These are phyloP conservation scores for Polypedilum vanderplanki DNA, from an alignment of 1,140 invertebrate genomes.

Conservation along the genomic window DNA sequence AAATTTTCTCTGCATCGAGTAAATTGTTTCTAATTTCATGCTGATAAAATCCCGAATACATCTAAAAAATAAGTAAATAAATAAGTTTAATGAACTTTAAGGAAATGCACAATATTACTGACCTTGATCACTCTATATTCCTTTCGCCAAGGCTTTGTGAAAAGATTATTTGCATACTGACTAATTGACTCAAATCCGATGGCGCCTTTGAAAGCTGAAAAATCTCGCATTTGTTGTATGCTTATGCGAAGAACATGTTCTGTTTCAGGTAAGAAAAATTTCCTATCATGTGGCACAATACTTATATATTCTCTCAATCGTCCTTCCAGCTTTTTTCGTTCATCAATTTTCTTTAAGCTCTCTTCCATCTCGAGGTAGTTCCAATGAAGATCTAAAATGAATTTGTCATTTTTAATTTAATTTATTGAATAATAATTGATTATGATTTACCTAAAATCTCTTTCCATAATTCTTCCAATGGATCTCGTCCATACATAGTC, in stretches of 20 bases:
- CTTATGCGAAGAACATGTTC: constrained; percentile 65
- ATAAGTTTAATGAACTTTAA: constrained; percentile 4
- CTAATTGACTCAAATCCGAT: constrained; percentile 76
- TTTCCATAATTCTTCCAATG: constrained; percentile 55
- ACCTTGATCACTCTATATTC: constrained; percentile 76
- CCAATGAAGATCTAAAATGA: constrained; percentile 55
- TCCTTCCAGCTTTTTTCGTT: constrained; percentile 69
- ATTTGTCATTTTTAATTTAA: no score
- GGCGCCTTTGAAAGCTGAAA: constrained; percentile 70
- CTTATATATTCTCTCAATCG: constrained; percentile 69
- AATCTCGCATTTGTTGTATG: constrained; percentile 58
- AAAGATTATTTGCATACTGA: constrained; percentile 74
- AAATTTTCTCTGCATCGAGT: constrained; percentile 63
- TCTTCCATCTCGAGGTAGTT: constrained; percentile 69
- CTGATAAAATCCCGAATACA: constrained; percentile 78
- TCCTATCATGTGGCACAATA: constrained; percentile 67
- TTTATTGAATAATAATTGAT: no score
- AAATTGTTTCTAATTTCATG: constrained; percentile 76
- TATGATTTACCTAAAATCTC: constrained; percentile 46
- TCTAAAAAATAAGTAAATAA: constrained; percentile 47
- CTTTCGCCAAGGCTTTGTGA: constrained; percentile 79
- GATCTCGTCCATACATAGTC: constrained; percentile 42
- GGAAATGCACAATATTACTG: constrained; percentile 33
- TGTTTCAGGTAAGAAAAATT: constrained; percentile 68
- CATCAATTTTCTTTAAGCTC: constrained; percentile 61